phyloP scores from a whole-genome alignment of 1,140 invertebrate species.

The Neotoxoptera formosana region DNA sequence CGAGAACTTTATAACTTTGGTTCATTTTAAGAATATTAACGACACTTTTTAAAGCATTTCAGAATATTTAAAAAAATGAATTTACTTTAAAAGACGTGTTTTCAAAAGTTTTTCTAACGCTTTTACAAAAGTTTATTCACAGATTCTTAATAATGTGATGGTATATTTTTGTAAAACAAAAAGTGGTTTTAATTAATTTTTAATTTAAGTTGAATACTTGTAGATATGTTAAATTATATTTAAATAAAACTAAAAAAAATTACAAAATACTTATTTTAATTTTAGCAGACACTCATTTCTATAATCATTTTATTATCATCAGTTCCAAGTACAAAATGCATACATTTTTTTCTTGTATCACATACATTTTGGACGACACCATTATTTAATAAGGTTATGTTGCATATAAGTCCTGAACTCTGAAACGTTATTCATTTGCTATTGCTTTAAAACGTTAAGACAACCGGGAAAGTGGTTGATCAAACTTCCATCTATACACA shows the following conservation, averaged over 20 bases:
- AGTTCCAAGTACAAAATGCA: not conserved
- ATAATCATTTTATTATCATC: not conserved
- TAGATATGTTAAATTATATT: not conserved
- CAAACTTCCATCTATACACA: not conserved
- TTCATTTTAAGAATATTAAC: constrained; percentile 44
- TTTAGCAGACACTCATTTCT: not conserved
- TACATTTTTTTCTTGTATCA: not conserved
- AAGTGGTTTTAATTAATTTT: constrained; percentile 36
- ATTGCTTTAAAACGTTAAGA: not conserved
- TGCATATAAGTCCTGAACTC: not conserved
- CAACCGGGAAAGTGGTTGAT: not conserved
- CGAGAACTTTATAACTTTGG: constrained; percentile 46
- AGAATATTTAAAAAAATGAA: constrained; percentile 32
- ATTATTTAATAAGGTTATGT: not conserved
- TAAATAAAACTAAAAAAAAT: not conserved
- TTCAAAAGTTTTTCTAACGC: constrained; percentile 23
- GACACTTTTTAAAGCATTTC: constrained; percentile 47
- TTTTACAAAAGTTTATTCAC: not conserved
- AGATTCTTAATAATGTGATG: not conserved
- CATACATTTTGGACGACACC: not conserved
- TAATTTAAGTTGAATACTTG: not conserved
- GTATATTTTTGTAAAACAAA: constrained; percentile 5
- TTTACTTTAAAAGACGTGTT: constrained; percentile 10
- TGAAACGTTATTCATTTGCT: not conserved
- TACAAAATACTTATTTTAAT: not conserved